Percentiles rank a stretch among this genome's conserved stretches.
Evolutionary conservation across 2,797 vertebrate genomes (phyloP).

Genomic region (Odontamblyopus lacepedii): DNA sequence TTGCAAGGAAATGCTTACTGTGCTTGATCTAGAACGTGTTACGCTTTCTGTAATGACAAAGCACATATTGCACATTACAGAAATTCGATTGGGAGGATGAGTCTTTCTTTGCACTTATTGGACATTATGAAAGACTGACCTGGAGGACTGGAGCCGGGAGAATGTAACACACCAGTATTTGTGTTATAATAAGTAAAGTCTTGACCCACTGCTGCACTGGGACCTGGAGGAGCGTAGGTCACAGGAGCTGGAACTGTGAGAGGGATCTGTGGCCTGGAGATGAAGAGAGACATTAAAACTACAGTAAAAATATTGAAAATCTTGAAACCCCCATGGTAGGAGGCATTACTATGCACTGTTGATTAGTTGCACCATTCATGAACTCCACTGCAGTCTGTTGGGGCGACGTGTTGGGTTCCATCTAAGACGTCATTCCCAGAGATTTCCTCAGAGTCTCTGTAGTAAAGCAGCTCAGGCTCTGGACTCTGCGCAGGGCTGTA

Average conservation of each 20-base stretch:
- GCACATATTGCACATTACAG: conserved; percentile 15
- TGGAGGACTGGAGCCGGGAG: conserved; percentile 26
- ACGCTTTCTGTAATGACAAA: conserved; percentile 35
- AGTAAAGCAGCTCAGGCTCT: conserved; percentile 57
- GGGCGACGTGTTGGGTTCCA: conserved; percentile 11
- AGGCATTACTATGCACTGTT: neutral
- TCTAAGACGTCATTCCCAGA: conserved; percentile 8
- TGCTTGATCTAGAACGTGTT: conserved; percentile 8
- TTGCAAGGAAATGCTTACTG: conserved; percentile 39
- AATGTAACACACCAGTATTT: conserved; percentile 39
- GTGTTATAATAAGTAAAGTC: conserved; percentile 50
- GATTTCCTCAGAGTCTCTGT: conserved; percentile 30
- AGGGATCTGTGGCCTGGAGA: conserved; percentile 40
- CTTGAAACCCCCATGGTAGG: neutral
- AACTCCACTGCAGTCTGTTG: conserved; percentile 1
- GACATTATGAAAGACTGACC: conserved; percentile 4
- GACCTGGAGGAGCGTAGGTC: neutral
- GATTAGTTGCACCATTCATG: conserved; percentile 30
- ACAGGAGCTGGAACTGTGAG: conserved; percentile 17
- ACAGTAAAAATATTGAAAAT: neutral
- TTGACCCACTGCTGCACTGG: conserved; percentile 32
- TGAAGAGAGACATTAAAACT: conserved; percentile 10
- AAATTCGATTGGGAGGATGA: neutral
- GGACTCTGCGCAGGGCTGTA: conserved; percentile 31
- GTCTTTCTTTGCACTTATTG: neutral